A percentile compares a stretch with the other conserved stretches of the same genome.
phyloP scores from a whole-genome alignment of 2,113 vertebrate genomes.

The Grammomys dolichurus region DNA sequence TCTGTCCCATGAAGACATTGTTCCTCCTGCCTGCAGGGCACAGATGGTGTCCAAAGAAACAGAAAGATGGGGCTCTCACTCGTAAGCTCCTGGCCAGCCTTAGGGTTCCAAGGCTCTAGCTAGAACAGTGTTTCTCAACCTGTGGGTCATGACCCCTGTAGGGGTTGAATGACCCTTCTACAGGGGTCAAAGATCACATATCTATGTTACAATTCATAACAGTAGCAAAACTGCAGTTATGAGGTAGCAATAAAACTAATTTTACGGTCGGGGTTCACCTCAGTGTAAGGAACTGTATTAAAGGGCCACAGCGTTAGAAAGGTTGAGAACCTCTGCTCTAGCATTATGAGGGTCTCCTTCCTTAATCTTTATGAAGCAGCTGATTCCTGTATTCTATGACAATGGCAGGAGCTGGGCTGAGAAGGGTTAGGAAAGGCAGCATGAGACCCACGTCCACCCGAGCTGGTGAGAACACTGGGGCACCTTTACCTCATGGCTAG shows the following conservation, averaged over 20 bases:
- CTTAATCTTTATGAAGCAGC: not conserved
- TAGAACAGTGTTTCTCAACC: not conserved
- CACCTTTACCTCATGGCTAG: not conserved
- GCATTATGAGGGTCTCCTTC: not conserved
- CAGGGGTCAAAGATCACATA: not conserved
- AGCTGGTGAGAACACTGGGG: not conserved
- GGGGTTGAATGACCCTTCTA: not conserved
- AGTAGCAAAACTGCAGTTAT: not conserved
- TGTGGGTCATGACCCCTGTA: not conserved
- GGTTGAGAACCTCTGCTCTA: not conserved
- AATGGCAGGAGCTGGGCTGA: not conserved
- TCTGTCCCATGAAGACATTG: not conserved
- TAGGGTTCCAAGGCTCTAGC: not conserved
- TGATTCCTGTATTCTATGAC: not conserved
- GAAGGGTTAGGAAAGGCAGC: not conserved
- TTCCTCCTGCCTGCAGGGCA: not conserved
- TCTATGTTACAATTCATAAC: not conserved
- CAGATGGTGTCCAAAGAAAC: not conserved
- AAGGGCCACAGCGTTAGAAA: not conserved
- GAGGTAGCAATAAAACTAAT: not conserved
- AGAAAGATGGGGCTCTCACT: not conserved
- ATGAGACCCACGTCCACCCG: rapidly evolving
- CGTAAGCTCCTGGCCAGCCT: not conserved
- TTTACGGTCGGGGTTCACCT: not conserved
- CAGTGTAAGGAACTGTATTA: not conserved